Evolutionary conservation across 1,140 invertebrate species (phyloP), one percentile per base, ranked within the genome.

Genomic region (Pinna nobilis): DNA sequence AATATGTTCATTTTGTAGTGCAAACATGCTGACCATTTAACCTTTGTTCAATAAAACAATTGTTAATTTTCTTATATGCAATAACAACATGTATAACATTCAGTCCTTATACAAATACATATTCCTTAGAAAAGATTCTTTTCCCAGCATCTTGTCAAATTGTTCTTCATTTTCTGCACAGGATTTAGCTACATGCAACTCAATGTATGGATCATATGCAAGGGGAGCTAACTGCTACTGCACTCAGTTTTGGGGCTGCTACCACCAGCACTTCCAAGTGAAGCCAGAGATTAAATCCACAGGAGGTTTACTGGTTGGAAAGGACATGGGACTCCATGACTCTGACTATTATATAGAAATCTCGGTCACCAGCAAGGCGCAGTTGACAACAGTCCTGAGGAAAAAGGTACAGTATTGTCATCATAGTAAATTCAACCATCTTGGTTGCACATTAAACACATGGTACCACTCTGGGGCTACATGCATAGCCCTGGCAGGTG

Each of bases 321-420:
- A 70, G 41, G 65, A 66, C 49, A 32, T 39, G n/a, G 81, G 78
- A 18, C 28, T 64, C 9, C 81, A 82, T 50, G 81, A 82, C 60
- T 68, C 66, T 41, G 81, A 82, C 53, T 82, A 82, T 59, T 75
- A 59, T 30, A 59, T 82, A 6, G 74, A 80, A 60, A 67, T 82
- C 25, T 60, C 63, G 30, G 78, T 70, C 2, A 74, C 60, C 4
- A 82, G 78, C 60, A 64, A 73, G n/a, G 81, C 81, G 28, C 64
- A 77, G 11, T 71, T 80, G 18, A 60, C 50, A 15, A 77, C 81
- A 1, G 63, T 63, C 3, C 9, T 75, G 7, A 53, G 11, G 4
- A 78, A 63, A 44, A 75, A 82, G 76, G 81, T 82, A 59, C 33
- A 35, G n/a, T 44, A n/a, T 44, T 44, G n/a, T 44, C n/a, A n/a